Percentiles rank a stretch among this genome's conserved stretches.
phyloP scores from a whole-genome alignment of 2,888 invertebrate species.

The Pristionchus fissidentatus region DNA sequence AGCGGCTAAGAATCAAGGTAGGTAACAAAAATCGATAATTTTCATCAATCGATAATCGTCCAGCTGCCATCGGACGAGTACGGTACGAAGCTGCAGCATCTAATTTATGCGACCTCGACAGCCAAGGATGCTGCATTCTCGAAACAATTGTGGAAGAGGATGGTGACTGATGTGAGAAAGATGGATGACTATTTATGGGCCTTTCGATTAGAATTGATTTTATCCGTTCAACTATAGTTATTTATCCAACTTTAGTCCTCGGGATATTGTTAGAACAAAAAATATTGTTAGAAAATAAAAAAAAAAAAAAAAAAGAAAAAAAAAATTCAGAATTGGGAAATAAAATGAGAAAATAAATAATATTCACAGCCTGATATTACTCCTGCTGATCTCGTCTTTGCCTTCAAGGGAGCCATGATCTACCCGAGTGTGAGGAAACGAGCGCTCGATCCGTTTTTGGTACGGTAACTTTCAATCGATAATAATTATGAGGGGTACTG shows the following conservation, averaged over 20 bases:
- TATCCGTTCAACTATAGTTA: no score
- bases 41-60: not conserved
- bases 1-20: not conserved
- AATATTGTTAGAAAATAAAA: no score
- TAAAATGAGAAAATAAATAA: not conserved
- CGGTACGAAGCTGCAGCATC: constrained; percentile 25
- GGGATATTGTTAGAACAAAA: no score
- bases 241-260: no score
- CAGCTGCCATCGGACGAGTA: not conserved
- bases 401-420: constrained; percentile 27
- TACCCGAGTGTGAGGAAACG: not conserved
- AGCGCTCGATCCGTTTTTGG: constrained; percentile 17
- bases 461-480: not conserved
- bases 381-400: constrained; percentile 13
- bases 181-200: no score
- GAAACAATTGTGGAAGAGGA: constrained; percentile 1
- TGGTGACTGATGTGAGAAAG: constrained; percentile 8
- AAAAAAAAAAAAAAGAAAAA: no score
- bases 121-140: not conserved
- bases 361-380: not conserved
- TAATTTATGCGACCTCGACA: constrained; percentile 9
- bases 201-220: no score
- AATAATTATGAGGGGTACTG: no score
- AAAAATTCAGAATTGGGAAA: no score
- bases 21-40: not conserved